Evolutionary conservation across 2,113 vertebrate species (phyloP), one percentile per base, ranked within the genome.

Genomic region (Petaurus breviceps): DNA sequence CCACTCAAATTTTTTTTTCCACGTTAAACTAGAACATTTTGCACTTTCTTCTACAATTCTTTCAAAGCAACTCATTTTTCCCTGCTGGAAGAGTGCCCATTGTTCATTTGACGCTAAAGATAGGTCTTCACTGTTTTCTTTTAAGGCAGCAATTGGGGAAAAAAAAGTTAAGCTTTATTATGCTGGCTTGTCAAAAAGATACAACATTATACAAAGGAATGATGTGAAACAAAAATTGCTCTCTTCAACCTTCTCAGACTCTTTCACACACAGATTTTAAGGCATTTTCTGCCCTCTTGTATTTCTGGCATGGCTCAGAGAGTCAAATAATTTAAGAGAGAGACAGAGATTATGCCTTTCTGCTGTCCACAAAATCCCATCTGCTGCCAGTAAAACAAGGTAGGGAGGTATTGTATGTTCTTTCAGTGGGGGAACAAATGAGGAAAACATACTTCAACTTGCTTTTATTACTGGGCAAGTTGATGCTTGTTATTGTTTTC

Each of bases 101-200:
- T 98, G 98, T 98, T 98, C 98, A n/a, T 97, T 97, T 98, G 98
- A 98, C 51, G 14, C 96, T 98, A 97, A 98, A 98, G 98, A 98
- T 96, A 98, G 98, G 97, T 97, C 98, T 98, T 98, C 98, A 95
- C 97, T 98, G 96, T 97, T 98, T 98, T 98, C 97, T 98, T 98
- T 98, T 97, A 98, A 98, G 97, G 98, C 97, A 96, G 97, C 8
- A 12, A 97, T 97, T 98, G 98, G 97, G 98, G 96, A n/a, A 84
- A 92, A 92, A 92, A 89, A 96, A 98, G 97, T 98, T 98, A 96
- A 97, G 95, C 94, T 98, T 98, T 97, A 98, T 98, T 98, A 97
- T 97, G 93, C 92, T 97, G 97, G 96, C 97, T 97, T 98, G 98
- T 98, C 98, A 98, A 97, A 97, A 98, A 97, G 94, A 97, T 98